phyloP scores from a whole-genome alignment of 2,113 vertebrate genomes.

The Otolemur garnettii region DNA sequence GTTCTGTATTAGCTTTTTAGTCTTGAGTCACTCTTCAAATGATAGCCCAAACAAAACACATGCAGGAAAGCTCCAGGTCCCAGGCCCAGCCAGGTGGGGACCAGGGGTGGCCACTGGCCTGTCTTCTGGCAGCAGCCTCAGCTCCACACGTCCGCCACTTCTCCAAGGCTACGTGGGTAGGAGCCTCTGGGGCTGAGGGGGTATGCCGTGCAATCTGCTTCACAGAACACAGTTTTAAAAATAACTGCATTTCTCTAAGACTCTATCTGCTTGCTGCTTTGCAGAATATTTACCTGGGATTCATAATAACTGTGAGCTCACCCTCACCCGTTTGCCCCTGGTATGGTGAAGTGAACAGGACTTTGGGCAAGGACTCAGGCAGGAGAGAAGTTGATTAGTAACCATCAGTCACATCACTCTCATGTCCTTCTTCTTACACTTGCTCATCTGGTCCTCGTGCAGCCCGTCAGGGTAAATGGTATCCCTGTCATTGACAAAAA shows the following conservation, averaged over 20 bases:
- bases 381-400: background rate
- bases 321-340: background rate
- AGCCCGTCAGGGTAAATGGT: background rate
- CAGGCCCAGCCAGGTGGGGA: background rate
- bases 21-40: conserved; percentile 34
- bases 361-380: background rate
- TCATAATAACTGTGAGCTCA: background rate
- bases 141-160: fast-evolving
- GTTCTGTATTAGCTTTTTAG: conserved; percentile 6
- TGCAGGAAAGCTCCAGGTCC: background rate
- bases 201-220: background rate
- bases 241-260: background rate
- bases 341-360: background rate
- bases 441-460: background rate
- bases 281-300: background rate
- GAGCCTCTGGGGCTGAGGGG: background rate
- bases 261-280: background rate
- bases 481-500: background rate
- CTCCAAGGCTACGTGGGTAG: background rate
- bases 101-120: background rate
- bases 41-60: background rate
- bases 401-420: fast-evolving
- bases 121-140: fast-evolving
- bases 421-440: background rate
- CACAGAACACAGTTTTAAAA: background rate